Evolutionary conservation across 2,888 invertebrate genomes (phyloP).

Genomic region (Pyrocoelia pectoralis): DNA sequence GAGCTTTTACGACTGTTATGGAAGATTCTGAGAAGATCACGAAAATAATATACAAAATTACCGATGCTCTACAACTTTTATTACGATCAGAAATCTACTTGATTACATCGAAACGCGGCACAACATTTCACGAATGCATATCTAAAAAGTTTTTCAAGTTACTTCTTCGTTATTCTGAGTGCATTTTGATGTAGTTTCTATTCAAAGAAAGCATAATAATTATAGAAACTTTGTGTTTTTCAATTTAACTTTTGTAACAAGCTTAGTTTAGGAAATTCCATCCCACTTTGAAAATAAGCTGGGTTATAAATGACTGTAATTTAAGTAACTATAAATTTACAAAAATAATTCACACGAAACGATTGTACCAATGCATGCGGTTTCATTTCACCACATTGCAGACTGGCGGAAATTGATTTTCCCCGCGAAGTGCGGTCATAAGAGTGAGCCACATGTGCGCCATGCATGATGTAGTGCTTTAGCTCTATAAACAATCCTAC

Average conservation of each 20-base stretch:
- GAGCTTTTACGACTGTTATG: constrained; percentile 31
- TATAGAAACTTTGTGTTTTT: neutral
- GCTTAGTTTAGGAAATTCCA: neutral
- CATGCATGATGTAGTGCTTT: constrained; percentile 47
- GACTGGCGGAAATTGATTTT: constrained; percentile 55
- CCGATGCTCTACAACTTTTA: constrained; percentile 17
- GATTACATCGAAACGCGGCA: neutral
- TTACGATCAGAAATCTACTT: neutral
- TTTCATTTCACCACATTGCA: constrained; percentile 48
- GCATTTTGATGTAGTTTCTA: neutral
- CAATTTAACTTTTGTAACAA: too few relatives aligned
- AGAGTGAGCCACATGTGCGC: constrained; percentile 48
- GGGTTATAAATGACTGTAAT: neutral
- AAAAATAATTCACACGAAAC: neutral
- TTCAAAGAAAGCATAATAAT: neutral
- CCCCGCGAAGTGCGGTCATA: constrained; percentile 50
- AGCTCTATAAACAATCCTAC: constrained; percentile 47
- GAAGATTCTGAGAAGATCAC: constrained; percentile 29
- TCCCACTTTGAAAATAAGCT: neutral
- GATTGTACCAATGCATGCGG: constrained; percentile 38
- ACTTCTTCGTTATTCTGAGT: too few relatives aligned
- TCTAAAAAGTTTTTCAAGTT: too few relatives aligned
- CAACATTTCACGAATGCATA: neutral
- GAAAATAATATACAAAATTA: constrained; percentile 32
- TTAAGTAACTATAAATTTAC: constrained; percentile 8